Evolutionary conservation across 2,113 vertebrate genomes (phyloP).

Genomic region (Syngnathus scovelli): DNA sequence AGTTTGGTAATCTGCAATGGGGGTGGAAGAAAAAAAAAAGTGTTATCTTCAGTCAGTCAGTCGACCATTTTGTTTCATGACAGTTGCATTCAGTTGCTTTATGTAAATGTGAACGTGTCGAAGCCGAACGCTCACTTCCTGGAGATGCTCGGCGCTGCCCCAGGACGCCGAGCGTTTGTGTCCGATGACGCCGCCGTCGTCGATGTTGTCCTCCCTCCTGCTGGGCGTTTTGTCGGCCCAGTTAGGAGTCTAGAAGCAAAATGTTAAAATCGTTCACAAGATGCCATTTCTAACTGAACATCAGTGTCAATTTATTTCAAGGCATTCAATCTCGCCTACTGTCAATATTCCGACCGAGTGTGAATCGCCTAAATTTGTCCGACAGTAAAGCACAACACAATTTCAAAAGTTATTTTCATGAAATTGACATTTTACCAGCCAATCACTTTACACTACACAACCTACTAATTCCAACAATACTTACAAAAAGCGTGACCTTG

Average conservation of each 20-base stretch:
- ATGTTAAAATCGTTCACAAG: constrained; percentile 2
- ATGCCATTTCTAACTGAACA: not conserved
- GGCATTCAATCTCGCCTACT: too few species aligned
- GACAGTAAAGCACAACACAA: too few species aligned
- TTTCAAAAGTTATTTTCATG: too few species aligned
- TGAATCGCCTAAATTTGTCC: too few species aligned
- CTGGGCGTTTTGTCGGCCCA: constrained; percentile 72
- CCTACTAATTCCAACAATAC: too few species aligned
- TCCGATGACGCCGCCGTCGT: not conserved
- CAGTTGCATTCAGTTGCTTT: too few species aligned
- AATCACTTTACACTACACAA: too few species aligned
- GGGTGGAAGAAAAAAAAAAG: not conserved
- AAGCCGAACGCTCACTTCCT: constrained; percentile 66
- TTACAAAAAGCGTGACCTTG: too few species aligned
- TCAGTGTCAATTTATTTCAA: too few species aligned
- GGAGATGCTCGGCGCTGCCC: constrained; percentile 79
- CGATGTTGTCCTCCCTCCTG: constrained; percentile 41
- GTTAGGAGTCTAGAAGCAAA: constrained; percentile 74
- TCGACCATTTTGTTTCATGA: not conserved
- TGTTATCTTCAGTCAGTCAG: constrained; percentile 33
- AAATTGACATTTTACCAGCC: too few species aligned
- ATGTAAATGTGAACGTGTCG: too few species aligned
- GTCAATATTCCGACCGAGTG: too few species aligned
- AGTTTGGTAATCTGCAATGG: constrained; percentile 75
- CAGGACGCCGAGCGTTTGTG: constrained; percentile 86